Percentiles rank a stretch among this genome's conserved stretches.
phyloP scores from a whole-genome alignment of 2,888 invertebrate genomes.

The Pardosa pseudoannulata region DNA sequence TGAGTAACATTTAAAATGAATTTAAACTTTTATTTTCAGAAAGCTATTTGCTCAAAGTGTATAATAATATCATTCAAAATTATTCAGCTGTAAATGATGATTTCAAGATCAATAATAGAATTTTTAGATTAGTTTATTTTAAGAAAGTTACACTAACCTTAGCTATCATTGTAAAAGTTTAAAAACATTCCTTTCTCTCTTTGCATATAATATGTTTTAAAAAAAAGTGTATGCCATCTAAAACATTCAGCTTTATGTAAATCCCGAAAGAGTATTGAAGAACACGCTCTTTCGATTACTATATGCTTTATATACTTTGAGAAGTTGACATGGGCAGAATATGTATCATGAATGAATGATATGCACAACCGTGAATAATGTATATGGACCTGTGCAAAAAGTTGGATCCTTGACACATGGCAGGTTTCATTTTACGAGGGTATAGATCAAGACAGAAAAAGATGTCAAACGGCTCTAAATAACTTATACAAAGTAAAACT shows the following conservation, averaged over 20 bases:
- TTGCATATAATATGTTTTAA: too few species aligned
- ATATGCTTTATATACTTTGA: neutral
- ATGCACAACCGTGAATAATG: slow-evolving; percentile 26
- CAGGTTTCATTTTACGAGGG: slow-evolving; percentile 11
- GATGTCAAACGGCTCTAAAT: slow-evolving; percentile 32
- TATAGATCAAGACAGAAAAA: slow-evolving; percentile 11
- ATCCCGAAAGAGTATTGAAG: neutral
- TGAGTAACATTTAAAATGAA: too few species aligned
- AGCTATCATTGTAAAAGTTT: too few species aligned
- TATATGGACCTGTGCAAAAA: neutral
- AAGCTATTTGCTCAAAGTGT: too few species aligned
- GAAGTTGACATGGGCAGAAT: slow-evolving; percentile 2
- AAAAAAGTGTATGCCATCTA: too few species aligned
- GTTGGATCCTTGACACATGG: slow-evolving; percentile 37
- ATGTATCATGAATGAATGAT: slow-evolving; percentile 29
- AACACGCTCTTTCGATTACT: neutral
- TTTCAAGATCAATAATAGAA: too few species aligned
- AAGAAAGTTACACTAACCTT: too few species aligned
- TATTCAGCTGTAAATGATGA: too few species aligned
- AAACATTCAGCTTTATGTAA: neutral
- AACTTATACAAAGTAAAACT: slow-evolving; percentile 14
- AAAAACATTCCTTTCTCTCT: too few species aligned
- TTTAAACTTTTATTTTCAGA: too few species aligned
- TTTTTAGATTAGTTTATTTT: too few species aligned
- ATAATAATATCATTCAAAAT: too few species aligned